Evolutionary conservation across 1,140 invertebrate species (phyloP), one percentile per base, ranked within the genome.

Genomic region (Tetragnatha versicolor): DNA sequence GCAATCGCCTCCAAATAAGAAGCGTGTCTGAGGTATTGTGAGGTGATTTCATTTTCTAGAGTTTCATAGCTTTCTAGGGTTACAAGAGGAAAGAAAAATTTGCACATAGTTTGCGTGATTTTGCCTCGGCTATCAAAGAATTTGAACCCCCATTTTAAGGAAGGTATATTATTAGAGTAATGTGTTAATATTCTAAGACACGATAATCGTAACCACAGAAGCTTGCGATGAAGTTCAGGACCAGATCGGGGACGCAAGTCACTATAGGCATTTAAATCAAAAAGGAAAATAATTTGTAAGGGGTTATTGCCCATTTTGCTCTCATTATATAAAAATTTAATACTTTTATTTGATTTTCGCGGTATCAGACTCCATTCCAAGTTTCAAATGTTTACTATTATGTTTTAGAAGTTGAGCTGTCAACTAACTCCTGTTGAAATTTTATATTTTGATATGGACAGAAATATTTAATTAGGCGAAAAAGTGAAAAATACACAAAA

Each of bases 251-350:
- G 4, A 14, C 7, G 12, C 7, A 25, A 29, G n/a, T 29, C 47
- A 53, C 22, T 55, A 39, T 20, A 77, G 17, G 73, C 60, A 55
- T 77, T 77, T 25, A 77, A 17, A 31, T 77, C 73, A 55, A 77
- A 77, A n/a, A 77, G 61, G 17, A 77, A 77, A 39, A 77, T 49
- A 65, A 77, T 53, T 55, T 77, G 73, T 47, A 77, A n/a, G 45
- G 39, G 25, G 60, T 14, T 47, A 77, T 77, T 53, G 7, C 33
- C 27, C 14, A 2, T 9, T 29, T 25, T 12, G 3, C n/a, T n/a
- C 10, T 25, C 25, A 42, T 65, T 25, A 47, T 12, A 42, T 12
- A 65, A 65, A 42, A 65, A 47, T 47, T 47, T 47, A 47, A 42
- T 12, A 25, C 10, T 27, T 65, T 42, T 7, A 65, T 65, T 65